phyloP scores from a whole-genome alignment of 2,888 invertebrate genomes.

The Apomyelois bistriatella region DNA sequence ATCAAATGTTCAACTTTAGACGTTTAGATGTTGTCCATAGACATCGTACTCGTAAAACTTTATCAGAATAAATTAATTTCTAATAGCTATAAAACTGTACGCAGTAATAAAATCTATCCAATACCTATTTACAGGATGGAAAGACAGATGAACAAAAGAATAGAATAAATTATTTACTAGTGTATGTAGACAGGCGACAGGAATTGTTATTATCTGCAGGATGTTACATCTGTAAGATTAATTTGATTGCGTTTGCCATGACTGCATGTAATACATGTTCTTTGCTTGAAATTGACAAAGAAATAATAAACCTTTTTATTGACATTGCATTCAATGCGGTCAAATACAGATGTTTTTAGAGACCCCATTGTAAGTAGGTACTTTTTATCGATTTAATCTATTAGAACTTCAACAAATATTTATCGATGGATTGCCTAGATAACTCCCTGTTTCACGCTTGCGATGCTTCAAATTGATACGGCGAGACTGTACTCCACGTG shows the following conservation, averaged over 20 bases:
- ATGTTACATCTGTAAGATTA: slow-evolving; percentile 11
- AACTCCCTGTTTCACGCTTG: slow-evolving; percentile 50
- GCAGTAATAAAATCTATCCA: background rate
- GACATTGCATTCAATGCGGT: background rate
- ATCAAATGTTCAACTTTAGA: slow-evolving; percentile 1
- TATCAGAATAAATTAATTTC: slow-evolving; percentile 8
- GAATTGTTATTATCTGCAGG: slow-evolving; percentile 14
- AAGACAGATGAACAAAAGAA: background rate
- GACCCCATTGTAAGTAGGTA: background rate
- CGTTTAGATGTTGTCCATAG: background rate
- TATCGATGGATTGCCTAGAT: slow-evolving; percentile 56
- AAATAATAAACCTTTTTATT: background rate
- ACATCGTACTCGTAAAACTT: slow-evolving; percentile 2
- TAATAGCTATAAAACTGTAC: background rate
- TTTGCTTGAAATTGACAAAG: background rate
- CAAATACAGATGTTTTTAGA: background rate
- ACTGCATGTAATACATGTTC: background rate
- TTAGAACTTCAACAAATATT: slow-evolving; percentile 36
- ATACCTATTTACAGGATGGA: background rate
- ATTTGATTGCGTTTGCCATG: background rate
- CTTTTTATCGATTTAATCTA: background rate
- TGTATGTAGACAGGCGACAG: background rate
- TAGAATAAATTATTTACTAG: background rate
- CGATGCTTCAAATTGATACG: slow-evolving; percentile 63
- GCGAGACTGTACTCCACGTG: slow-evolving; percentile 31